Evolutionary conservation across 2,888 invertebrate species (phyloP).

Genomic region (Sminthurinus aureus): DNA sequence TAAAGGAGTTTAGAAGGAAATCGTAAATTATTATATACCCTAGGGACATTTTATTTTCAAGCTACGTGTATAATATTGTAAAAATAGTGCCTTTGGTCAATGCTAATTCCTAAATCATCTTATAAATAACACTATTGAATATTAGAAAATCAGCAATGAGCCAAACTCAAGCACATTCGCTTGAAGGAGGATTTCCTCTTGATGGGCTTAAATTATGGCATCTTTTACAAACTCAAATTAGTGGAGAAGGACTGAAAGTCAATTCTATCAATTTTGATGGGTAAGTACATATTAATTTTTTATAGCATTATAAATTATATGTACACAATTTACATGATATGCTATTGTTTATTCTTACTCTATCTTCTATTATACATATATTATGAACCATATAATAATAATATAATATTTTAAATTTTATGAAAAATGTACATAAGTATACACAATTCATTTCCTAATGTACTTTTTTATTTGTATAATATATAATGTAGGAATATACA

Average conservation of each 20-base stretch:
- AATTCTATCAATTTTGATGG: conserved; percentile 19
- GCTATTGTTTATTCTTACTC: neutral
- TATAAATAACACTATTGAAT: neutral
- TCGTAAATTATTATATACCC: no score
- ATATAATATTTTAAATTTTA: neutral
- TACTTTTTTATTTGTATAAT: neutral
- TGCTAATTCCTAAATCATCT: conserved; percentile 14
- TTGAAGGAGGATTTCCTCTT: conserved; percentile 30
- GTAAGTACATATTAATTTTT: neutral
- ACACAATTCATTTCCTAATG: neutral
- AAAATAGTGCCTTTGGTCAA: conserved; percentile 34
- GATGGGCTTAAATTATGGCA: conserved; percentile 41
- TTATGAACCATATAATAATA: neutral
- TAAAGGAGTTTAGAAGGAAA: no score
- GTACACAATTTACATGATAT: neutral
- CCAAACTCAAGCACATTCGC: no score
- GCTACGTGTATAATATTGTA: no score
- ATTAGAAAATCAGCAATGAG: neutral
- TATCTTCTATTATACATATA: neutral
- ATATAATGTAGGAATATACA: conserved; percentile 32
- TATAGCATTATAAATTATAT: neutral
- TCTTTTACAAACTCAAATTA: conserved; percentile 30
- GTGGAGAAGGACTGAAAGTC: conserved; percentile 33
- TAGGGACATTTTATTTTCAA: no score
- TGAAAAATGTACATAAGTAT: neutral